These are phyloP conservation scores for Masnerella sp. DNA, from an alignment of 2,888 invertebrate genomes.

Conservation along the genomic window DNA sequence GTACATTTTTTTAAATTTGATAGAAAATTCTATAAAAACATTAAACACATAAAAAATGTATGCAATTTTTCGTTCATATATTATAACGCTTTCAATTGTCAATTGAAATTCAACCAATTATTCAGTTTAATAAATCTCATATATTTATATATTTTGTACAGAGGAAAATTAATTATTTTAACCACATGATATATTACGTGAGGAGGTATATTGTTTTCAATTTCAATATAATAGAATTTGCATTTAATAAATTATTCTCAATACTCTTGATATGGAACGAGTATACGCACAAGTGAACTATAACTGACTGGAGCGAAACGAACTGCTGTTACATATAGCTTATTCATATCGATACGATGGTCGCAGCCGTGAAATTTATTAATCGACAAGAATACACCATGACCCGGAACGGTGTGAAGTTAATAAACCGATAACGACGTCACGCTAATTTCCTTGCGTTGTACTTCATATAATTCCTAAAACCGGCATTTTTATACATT, in stretches of 20 bases:
- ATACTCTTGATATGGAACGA: conserved; percentile 52
- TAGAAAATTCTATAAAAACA: too few relatives aligned
- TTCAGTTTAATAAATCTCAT: not conserved
- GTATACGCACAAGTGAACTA: conserved; percentile 46
- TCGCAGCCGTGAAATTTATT: conserved; percentile 63
- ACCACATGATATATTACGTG: not conserved
- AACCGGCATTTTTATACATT: conserved; percentile 32
- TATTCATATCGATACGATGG: conserved; percentile 60
- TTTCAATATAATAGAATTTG: conserved; percentile 13
- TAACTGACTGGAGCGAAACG: conserved; percentile 60
- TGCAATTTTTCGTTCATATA: too few relatives aligned
- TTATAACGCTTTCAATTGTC: not conserved
- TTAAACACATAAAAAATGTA: too few relatives aligned
- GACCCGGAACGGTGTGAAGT: conserved; percentile 66
- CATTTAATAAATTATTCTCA: conserved; percentile 45
- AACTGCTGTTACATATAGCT: conserved; percentile 56
- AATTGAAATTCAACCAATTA: not conserved
- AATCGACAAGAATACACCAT: conserved; percentile 58
- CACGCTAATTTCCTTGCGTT: conserved; percentile 46
- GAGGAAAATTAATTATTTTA: not conserved
- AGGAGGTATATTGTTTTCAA: not conserved
- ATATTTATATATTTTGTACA: too few relatives aligned
- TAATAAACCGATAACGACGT: conserved; percentile 64
- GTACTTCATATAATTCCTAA: conserved; percentile 18
- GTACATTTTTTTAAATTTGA: too few relatives aligned